Evolutionary conservation across 2,888 invertebrate genomes (phyloP).

Genomic region (Apocheima hispidaria): DNA sequence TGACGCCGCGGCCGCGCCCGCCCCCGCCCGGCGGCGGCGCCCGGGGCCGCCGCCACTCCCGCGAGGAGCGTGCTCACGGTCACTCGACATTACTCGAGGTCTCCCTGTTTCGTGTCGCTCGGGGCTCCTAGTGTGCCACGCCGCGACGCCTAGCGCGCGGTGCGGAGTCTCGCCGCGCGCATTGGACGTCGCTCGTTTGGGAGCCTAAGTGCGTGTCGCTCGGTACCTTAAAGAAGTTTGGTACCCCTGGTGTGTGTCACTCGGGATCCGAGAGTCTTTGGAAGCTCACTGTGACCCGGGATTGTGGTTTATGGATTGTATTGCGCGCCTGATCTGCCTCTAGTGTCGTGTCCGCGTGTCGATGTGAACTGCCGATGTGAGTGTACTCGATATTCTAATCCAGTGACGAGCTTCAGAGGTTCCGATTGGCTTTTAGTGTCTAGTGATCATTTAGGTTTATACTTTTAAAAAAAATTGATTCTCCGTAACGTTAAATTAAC

Average conservation of each 20-base stretch:
- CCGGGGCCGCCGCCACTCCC: background rate
- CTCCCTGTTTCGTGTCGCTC: too few species aligned
- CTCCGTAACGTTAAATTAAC: background rate
- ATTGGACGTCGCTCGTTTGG: too few species aligned
- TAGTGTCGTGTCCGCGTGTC: background rate
- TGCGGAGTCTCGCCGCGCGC: too few species aligned
- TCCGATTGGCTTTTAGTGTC: background rate
- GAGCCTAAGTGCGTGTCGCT: too few species aligned
- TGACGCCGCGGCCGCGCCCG: conserved; percentile 47
- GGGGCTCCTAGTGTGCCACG: background rate
- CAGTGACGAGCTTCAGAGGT: background rate
- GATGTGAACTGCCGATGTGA: background rate
- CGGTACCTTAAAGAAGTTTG: background rate
- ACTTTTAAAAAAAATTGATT: background rate
- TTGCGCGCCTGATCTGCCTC: background rate
- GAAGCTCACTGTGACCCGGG: background rate
- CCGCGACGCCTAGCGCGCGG: background rate
- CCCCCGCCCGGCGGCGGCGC: background rate
- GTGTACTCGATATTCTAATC: background rate
- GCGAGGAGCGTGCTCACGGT: too few species aligned
- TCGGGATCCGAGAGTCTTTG: background rate
- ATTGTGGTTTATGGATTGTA: background rate
- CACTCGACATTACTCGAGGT: too few species aligned
- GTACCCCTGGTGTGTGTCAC: background rate
- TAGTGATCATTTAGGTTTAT: background rate